phyloP scores from a whole-genome alignment of 2,797 vertebrate species.

The Trichosurus vulpecula region DNA sequence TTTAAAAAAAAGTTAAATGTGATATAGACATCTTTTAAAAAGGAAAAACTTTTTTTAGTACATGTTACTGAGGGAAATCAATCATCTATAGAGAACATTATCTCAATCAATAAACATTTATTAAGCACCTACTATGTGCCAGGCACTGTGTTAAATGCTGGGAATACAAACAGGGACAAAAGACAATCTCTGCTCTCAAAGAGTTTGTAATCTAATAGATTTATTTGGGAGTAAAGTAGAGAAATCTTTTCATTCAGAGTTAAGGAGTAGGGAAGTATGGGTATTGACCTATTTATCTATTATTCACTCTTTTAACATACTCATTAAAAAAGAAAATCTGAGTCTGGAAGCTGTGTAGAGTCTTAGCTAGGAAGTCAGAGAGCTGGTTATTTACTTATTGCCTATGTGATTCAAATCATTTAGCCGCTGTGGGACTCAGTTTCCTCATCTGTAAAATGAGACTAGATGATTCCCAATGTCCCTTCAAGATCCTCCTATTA shows the following conservation, averaged over 20 bases:
- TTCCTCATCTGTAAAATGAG: not conserved
- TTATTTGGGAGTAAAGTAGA: slow-evolving; percentile 29
- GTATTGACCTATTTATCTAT: not conserved
- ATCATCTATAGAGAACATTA: not conserved
- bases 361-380: not conserved
- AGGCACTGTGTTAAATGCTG: not conserved
- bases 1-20: not conserved
- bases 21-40: not conserved
- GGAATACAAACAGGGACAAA: not conserved
- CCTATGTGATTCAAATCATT: not conserved
- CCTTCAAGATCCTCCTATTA: not conserved
- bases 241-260: slow-evolving; percentile 39
- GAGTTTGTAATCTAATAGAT: not conserved
- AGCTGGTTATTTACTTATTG: not conserved
- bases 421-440: not conserved
- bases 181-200: not conserved
- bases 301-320: slow-evolving; percentile 27
- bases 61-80: slow-evolving; percentile 18
- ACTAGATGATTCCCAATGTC: not conserved
- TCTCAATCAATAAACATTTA: not conserved
- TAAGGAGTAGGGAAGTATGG: not conserved
- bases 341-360: not conserved
- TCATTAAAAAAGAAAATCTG: not conserved
- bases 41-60: not conserved
- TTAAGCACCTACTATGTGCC: not conserved